phyloP scores from a whole-genome alignment of 2,113 vertebrate genomes.

The Vanacampus margaritifer region DNA sequence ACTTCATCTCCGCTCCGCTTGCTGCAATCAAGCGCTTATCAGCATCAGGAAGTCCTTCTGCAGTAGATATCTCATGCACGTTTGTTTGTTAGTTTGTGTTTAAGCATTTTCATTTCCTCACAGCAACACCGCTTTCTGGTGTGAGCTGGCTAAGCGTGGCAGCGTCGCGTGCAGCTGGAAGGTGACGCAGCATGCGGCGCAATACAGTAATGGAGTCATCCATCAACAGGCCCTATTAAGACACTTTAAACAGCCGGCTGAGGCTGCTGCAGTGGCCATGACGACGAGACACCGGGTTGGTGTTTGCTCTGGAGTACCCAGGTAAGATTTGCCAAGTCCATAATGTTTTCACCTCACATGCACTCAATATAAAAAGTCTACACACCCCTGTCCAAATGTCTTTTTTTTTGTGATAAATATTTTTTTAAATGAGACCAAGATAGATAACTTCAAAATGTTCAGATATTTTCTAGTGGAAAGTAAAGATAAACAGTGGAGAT shows the following conservation, averaged over 20 bases:
- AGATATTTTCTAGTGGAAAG: no score
- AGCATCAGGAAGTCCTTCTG: constrained; percentile 60
- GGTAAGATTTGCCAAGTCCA: not conserved
- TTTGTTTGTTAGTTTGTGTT: constrained; percentile 59
- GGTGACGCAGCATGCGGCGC: constrained; percentile 60
- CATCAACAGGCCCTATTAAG: constrained; percentile 67
- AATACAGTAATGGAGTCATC: constrained; percentile 71
- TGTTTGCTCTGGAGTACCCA: constrained; percentile 31
- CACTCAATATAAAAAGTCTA: no score
- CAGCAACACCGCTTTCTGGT: constrained; percentile 54
- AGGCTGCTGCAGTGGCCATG: constrained; percentile 57
- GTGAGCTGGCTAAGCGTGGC: constrained; percentile 18
- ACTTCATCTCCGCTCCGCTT: constrained; percentile 28
- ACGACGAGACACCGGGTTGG: constrained; percentile 53
- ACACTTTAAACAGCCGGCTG: constrained; percentile 64
- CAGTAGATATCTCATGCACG: constrained; percentile 43
- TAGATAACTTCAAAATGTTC: no score
- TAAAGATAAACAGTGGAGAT: no score
- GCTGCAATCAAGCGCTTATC: constrained; percentile 40
- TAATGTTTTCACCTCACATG: not conserved
- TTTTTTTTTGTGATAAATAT: no score
- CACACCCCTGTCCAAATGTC: no score
- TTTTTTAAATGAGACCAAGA: no score
- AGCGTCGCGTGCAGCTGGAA: constrained; percentile 58
- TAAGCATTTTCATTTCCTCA: constrained; percentile 53